Base-by-base conservation (phyloP, 1,140 invertebrate species). In the Rhizoglyphus robini region DNA sequence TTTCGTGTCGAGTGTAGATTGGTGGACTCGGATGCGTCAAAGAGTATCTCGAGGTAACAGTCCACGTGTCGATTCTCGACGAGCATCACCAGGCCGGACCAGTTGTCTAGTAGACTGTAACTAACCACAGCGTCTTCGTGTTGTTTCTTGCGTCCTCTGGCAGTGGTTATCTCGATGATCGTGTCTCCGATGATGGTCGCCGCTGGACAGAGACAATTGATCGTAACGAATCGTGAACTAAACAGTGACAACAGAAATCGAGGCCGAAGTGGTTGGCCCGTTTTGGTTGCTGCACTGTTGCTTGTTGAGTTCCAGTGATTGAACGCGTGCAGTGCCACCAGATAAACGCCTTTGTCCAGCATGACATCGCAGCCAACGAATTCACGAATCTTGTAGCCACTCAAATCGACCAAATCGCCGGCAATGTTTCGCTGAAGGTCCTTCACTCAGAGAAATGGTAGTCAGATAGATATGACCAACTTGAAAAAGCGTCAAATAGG, bases 311-410 rank as follows among this genome's bases (percentile, higher is more conserved):
- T 95, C 76, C 67, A 89, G n/a, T n/a, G n/a, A n/a, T n/a, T n/a
- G n/a, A n/a, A n/a, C n/a, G n/a, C n/a, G n/a, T n/a, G n/a, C n/a
- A n/a, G 90, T 8, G 94, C 87, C 0, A 96, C 83, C 51, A 94
- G 81, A 75, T 97, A 96, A 68, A 89, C 82, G 72, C 92, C 91
- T 20, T 88, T 84, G 74, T 96, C 92, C 31, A 97, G 78, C 88
- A 97, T 93, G 75, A 90, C 90, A 76, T 91, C 88, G 73, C 90
- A 94, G 47, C 90, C 90, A 13, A 96, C 90, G 77, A 95, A 96
- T 48, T 90, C 90, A 25, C 88, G 84, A 3, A 95, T 87, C 79
- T 87, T 76, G 70, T 92, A 80, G 76, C 90, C 90, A 72, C 91
- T 95, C 73, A 94, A 88, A 63, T 89, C 87, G 0, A 96, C 87